A percentile compares a stretch with the other conserved stretches of the same genome.
phyloP scores from a whole-genome alignment of 2,888 invertebrate genomes.

The Gnatocerus cornutus region DNA sequence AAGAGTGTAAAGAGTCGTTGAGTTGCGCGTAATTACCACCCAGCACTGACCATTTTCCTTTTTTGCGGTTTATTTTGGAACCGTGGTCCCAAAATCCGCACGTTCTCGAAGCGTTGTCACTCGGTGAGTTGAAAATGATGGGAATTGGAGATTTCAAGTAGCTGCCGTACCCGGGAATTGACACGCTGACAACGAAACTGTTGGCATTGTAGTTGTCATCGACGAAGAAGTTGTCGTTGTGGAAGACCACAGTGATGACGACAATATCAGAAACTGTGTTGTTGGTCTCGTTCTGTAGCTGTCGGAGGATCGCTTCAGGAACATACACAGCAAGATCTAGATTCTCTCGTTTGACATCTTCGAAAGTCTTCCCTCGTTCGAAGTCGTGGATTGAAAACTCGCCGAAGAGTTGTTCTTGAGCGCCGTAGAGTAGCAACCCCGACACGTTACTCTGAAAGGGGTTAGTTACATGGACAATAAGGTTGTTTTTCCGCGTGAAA shows the following conservation, averaged over 20 bases:
- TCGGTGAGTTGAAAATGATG: slow-evolving; percentile 72
- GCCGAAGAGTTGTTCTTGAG: slow-evolving; percentile 63
- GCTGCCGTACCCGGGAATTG: slow-evolving; percentile 74
- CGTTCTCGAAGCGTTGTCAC: slow-evolving; percentile 63
- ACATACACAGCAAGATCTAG: slow-evolving; percentile 63
- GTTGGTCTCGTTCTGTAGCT: slow-evolving; percentile 49
- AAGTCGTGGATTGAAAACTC: slow-evolving; percentile 70
- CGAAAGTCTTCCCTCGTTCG: slow-evolving; percentile 70
- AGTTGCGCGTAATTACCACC: slow-evolving; percentile 72
- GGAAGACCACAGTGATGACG: slow-evolving; percentile 62
- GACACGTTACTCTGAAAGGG: slow-evolving; percentile 73
- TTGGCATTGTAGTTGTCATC: slow-evolving; percentile 51
- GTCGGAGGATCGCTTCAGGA: slow-evolving; percentile 60
- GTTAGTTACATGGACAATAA: slow-evolving; percentile 73
- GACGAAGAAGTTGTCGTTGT: slow-evolving; percentile 65
- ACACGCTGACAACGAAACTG: slow-evolving; percentile 74
- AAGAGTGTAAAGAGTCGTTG: slow-evolving; percentile 70
- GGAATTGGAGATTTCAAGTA: slow-evolving; percentile 75
- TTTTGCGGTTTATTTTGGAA: slow-evolving; percentile 59
- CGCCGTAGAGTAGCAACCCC: slow-evolving; percentile 71
- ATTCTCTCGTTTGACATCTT: slow-evolving; percentile 59
- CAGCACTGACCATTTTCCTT: slow-evolving; percentile 74
- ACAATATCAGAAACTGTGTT: slow-evolving; percentile 53
- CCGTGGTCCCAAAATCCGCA: slow-evolving; percentile 76
- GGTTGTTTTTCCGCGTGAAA: slow-evolving; percentile 64